Percentiles rank a stretch among this genome's conserved stretches.
These are phyloP conservation scores for Heliothis subflexa DNA, from an alignment of 1,140 invertebrate genomes.

Conservation along the genomic window DNA sequence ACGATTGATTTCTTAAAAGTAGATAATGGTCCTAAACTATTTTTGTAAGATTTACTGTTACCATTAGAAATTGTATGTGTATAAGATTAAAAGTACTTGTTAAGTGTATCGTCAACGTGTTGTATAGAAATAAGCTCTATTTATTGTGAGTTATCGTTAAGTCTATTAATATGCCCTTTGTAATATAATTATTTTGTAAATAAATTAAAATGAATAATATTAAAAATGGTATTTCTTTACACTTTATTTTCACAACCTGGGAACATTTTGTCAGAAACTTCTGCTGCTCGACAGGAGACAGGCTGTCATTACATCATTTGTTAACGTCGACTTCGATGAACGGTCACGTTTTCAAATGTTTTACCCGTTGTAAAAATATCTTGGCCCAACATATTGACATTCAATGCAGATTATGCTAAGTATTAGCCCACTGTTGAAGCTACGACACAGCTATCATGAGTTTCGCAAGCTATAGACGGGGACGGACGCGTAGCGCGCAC, in stretches of 20 bases:
- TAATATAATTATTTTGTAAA: constrained; percentile 6
- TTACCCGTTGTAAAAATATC: too few species aligned
- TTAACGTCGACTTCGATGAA: not conserved
- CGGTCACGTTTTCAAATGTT: too few species aligned
- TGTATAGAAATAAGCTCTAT: not conserved
- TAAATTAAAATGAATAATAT: not conserved
- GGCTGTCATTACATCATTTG: constrained; percentile 4
- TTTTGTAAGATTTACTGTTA: too few species aligned
- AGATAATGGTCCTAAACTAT: too few species aligned
- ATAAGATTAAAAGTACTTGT: too few species aligned
- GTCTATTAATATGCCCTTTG: not conserved
- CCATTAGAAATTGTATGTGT: too few species aligned
- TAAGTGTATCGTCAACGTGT: not conserved
- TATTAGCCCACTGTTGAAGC: not conserved
- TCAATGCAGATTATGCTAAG: too few species aligned
- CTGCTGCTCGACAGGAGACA: not conserved
- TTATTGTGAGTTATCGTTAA: not conserved
- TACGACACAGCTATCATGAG: not conserved
- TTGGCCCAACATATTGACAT: too few species aligned
- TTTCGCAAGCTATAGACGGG: not conserved
- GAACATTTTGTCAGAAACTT: too few species aligned
- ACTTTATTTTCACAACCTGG: too few species aligned
- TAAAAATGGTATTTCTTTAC: too few species aligned
- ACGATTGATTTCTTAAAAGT: too few species aligned
- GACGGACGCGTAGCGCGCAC: not conserved